Percentiles rank a stretch among this genome's conserved stretches.
Conservation (phyloP, 2,888 invertebrate species). For the Synanthedon formicaeformis region DNA sequence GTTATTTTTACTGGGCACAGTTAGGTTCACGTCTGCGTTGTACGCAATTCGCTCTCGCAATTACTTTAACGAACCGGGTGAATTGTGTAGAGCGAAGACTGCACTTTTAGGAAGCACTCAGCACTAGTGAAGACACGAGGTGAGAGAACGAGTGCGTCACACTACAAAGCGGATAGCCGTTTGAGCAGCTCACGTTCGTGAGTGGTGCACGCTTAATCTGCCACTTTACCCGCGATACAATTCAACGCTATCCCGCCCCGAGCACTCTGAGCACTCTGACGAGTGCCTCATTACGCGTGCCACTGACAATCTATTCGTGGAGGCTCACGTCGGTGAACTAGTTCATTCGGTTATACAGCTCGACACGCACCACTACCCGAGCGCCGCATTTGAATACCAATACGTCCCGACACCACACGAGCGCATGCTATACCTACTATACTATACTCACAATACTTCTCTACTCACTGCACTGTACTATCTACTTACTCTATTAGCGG, state of each 20-base stretch:
- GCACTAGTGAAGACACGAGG: conserved; percentile 68
- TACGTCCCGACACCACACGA: conserved; percentile 70
- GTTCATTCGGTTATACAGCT: conserved; percentile 23
- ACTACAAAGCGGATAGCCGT: conserved; percentile 18
- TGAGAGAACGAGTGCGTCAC: conserved; percentile 68
- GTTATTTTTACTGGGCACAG: conserved; percentile 66
- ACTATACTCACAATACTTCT: conserved; percentile 23
- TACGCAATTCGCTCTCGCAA: conserved; percentile 23
- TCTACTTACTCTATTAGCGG: conserved; percentile 64
- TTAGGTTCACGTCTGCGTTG: conserved; percentile 47
- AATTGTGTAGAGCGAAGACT: conserved; percentile 39
- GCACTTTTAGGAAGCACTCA: conserved; percentile 66
- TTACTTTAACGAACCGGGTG: conserved; percentile 3
- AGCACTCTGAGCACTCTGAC: not conserved
- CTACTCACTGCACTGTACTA: conserved; percentile 63
- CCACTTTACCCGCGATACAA: not conserved
- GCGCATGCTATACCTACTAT: conserved; percentile 61
- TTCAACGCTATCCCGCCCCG: not conserved
- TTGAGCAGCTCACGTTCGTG: conserved; percentile 10
- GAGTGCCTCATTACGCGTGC: not conserved
- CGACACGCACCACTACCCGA: conserved; percentile 61
- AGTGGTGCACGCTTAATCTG: not conserved
- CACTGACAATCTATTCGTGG: not conserved
- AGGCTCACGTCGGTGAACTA: conserved; percentile 1
- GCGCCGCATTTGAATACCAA: conserved; percentile 81